Base-by-base conservation (phyloP, 23 tunicate species). In the Ciona savignyi region DNA sequence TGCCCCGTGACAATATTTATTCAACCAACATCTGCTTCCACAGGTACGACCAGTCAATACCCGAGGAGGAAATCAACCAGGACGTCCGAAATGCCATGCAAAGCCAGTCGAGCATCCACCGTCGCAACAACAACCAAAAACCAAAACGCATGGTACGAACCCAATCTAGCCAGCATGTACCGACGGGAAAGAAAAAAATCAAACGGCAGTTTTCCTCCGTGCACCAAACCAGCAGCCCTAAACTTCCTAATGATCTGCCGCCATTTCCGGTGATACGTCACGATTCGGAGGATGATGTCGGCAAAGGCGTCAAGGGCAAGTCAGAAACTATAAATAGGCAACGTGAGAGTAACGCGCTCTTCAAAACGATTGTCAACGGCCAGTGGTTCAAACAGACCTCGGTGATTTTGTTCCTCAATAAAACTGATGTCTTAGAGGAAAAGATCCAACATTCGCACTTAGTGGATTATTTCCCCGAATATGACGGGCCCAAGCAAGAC, bases 31-130 rank as follows among this genome's bases (percentile, higher is more conserved):
- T 42, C 15, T 15, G 9, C 15, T 63, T 63, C 6, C 22, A 9
- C 22, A 63, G 97, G 74, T 91, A 91, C 65, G 86, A 91, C 80
- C 84, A 86, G 63, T 78, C 91, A 24, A 91, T 91, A 29, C 97
- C 97, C 51, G 48, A 66, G 48, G 91, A 85, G 29, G 97, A 91
- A 72, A 89, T 91, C 25, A 74, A 70, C 51, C 97, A 85, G 71
- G 93, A 91, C 34, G 23, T 82, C 20, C 83, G 96, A 19, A 73
- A 74, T 20, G 82, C 76, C 25, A 63, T 87, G 9, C 26, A 72
- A 35, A 64, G 78, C 61, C 76, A 48, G 22, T 4, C 26, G 28
- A 63, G 28, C 24, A 4, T 25, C 24, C 4, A n/a, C 67, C 24
- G 28, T 4, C 15, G 28, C 23, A 63, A 63, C 24, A 63, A 63